Evolutionary conservation across 1,140 invertebrate genomes (phyloP).

Genomic region (Olivierus martensii): DNA sequence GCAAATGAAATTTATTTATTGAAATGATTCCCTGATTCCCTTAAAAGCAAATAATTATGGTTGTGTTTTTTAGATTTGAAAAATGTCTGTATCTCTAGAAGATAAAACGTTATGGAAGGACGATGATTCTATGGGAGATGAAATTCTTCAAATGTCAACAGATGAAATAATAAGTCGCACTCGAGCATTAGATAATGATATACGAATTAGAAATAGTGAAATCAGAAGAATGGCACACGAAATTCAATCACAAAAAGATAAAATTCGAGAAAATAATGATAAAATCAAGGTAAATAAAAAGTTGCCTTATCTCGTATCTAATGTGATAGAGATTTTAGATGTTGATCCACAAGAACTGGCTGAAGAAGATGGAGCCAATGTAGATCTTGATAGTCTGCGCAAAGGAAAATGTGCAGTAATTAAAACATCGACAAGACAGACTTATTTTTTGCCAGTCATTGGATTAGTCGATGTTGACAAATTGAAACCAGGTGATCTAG

Average conservation of each 20-base stretch:
- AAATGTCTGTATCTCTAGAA: no score
- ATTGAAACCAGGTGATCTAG: constrained; percentile 91
- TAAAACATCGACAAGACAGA: constrained; percentile 96
- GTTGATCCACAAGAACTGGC: constrained; percentile 90
- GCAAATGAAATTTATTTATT: no score
- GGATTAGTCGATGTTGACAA: constrained; percentile 95
- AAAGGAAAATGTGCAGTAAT: constrained; percentile 99
- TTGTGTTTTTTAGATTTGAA: no score
- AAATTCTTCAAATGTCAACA: no score
- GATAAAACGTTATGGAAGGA: no score
- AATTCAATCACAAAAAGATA: constrained; percentile 87
- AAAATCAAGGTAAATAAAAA: constrained; percentile 99
- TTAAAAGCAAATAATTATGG: no score
- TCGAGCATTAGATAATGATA: constrained; percentile 91
- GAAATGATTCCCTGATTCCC: no score
- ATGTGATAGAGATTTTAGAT: constrained; percentile 95
- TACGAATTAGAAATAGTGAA: constrained; percentile 95
- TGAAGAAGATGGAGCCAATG: constrained; percentile 97
- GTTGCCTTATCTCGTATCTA: constrained; percentile 94
- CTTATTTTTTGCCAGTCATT: constrained; percentile 97
- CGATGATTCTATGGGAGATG: no score
- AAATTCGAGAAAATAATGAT: constrained; percentile 96
- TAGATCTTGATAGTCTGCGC: constrained; percentile 92
- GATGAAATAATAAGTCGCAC: constrained; percentile 89
- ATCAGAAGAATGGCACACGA: constrained; percentile 95